A percentile compares a stretch with the other conserved stretches of the same genome.
phyloP scores from a whole-genome alignment of 2,113 vertebrate species.

The Hystrix cristata region DNA sequence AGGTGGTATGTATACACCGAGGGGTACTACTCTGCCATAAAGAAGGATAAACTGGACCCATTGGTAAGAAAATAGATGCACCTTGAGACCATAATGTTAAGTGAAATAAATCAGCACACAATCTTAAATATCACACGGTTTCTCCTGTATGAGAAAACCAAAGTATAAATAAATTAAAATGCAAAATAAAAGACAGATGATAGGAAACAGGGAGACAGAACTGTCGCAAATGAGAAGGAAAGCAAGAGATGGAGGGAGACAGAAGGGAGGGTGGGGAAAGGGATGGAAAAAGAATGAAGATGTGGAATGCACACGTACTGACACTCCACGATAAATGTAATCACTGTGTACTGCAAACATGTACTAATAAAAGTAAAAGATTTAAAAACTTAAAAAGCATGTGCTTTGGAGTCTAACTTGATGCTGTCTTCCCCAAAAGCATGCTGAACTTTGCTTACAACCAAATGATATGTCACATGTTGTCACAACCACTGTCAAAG shows the following conservation, averaged over 20 bases:
- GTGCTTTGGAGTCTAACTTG: neutral
- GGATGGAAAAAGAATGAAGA: neutral
- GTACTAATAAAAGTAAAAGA: neutral
- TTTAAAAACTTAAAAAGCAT: neutral
- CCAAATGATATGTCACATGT: neutral
- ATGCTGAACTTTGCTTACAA: neutral
- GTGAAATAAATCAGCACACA: neutral
- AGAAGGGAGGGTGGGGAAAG: neutral
- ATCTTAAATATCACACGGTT: neutral
- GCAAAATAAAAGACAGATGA: neutral
- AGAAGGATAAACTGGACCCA: neutral
- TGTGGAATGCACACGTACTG: neutral
- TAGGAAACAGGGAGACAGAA: neutral
- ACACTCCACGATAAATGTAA: neutral
- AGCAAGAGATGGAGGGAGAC: neutral
- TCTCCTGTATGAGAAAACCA: neutral
- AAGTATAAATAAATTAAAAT: neutral
- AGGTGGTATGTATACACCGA: neutral
- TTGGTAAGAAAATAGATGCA: neutral
- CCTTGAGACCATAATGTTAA: neutral
- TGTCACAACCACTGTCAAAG: neutral
- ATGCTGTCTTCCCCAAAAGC: neutral
- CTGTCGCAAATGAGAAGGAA: neutral
- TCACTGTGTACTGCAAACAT: neutral
- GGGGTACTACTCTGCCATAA: neutral